Base-by-base conservation (phyloP, 2,888 invertebrate species). In the Tetragnatha montana region DNA sequence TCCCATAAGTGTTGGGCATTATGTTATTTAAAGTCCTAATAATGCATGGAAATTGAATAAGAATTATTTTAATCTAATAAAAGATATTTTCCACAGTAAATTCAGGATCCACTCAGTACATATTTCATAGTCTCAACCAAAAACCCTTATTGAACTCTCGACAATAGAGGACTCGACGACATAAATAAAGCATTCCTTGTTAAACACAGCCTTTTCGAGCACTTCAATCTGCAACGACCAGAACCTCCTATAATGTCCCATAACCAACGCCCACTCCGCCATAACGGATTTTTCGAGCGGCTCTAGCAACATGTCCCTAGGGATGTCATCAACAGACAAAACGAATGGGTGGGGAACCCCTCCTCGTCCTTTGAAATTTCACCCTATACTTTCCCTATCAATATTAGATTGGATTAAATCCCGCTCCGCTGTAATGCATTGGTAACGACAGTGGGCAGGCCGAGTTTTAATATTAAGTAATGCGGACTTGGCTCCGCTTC, bases 391-490 rank as follows among this genome's bases (percentile, higher is more conserved):
- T 49, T 22, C 17, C 76, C 50, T 50, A 82, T 82, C 75, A 84
- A 84, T 84, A 84, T 76, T 84, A 69, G 75, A 76, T 75, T 76
- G 75, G 83, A 76, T 84, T 84, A 84, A 84, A 75, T 76, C 83
- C 76, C 14, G 22, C 60, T 74, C 51, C 60, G 17, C 73, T 50
- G 73, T 82, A 82, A 82, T 82, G 82, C 73, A 82, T 82, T 82
- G 73, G 73, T 82, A 82, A 82, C 74, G 82, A 82, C 73, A 82
- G 22, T 74, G 73, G 60, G 73, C 82, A 17, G 60, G 12, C 12
- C 4, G 60, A 60, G 17, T 60, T 60, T 60, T 60, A 60, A 60
- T 60, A 60, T 60, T 60, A 60, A 60, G 60, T 60, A 60, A 60
- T 60, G 14, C 14, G 12, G 60, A 60, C 60, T 60, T 60, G 17